phyloP scores from a whole-genome alignment of 2,113 vertebrate genomes.

The Triplophysa dalaica region DNA sequence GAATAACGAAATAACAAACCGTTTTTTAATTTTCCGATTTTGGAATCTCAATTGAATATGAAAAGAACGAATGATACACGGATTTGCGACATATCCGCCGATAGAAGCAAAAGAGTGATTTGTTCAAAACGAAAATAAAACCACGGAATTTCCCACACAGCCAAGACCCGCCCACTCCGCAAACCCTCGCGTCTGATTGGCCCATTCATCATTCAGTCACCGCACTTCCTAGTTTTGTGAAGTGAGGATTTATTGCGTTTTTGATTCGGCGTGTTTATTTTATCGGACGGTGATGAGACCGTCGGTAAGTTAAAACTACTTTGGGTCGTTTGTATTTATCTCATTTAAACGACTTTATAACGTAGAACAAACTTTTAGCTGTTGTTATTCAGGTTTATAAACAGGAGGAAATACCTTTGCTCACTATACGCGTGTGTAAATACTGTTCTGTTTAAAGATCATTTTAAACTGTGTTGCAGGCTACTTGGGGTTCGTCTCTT shows the following conservation, averaged over 20 bases:
- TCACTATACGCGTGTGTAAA: background rate
- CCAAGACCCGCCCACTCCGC: slow-evolving; percentile 20
- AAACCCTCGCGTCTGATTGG: slow-evolving; percentile 61
- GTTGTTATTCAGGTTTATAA: background rate
- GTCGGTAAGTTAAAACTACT: slow-evolving; percentile 31
- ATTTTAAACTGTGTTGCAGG: background rate
- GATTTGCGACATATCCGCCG: too few relatives aligned
- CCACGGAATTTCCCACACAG: slow-evolving; percentile 71
- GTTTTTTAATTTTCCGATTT: too few relatives aligned
- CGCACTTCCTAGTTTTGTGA: slow-evolving; percentile 63
- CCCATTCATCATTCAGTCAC: slow-evolving; percentile 27
- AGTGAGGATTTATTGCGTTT: slow-evolving; percentile 16
- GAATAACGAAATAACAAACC: too few relatives aligned
- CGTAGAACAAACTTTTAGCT: background rate
- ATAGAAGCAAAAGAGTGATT: background rate
- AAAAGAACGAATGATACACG: too few relatives aligned
- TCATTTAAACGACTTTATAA: background rate
- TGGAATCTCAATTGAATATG: too few relatives aligned
- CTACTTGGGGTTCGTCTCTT: background rate
- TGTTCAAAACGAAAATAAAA: background rate
- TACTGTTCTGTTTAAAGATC: background rate
- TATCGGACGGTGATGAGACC: slow-evolving; percentile 41
- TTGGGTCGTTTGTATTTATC: background rate
- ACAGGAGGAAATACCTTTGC: background rate
- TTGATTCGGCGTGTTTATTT: background rate